Conservation (phyloP, 1,140 invertebrate species). For the Parapsyche elsis region DNA sequence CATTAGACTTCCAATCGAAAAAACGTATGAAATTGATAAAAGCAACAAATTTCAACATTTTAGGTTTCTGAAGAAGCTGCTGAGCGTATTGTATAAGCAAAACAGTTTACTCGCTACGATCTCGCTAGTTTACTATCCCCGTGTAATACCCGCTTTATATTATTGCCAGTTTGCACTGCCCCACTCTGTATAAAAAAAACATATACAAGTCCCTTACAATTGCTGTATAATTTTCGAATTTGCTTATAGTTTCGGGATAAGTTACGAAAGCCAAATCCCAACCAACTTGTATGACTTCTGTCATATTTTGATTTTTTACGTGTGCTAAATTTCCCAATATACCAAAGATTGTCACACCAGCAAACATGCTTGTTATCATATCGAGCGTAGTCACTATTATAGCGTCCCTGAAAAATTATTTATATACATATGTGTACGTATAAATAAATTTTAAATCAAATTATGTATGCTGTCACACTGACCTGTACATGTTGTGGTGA, state of each 20-base stretch:
- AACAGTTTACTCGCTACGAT: too few relatives aligned
- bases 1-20: too few relatives aligned
- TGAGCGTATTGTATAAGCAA: too few relatives aligned
- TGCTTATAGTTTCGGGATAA: conserved; percentile 89
- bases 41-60: too few relatives aligned
- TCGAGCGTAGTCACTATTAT: conserved; percentile 81
- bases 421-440: background rate
- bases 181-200: too few relatives aligned
- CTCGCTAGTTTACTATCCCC: too few relatives aligned
- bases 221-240: conserved; percentile 81
- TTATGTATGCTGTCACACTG: conserved; percentile 50
- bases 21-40: too few relatives aligned
- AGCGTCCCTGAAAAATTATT: conserved; percentile 68
- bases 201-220: conserved; percentile 61
- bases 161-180: too few relatives aligned
- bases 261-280: conserved; percentile 86
- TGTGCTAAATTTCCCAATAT: conserved; percentile 81
- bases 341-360: conserved; percentile 89
- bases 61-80: too few relatives aligned
- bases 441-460: background rate
- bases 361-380: conserved; percentile 83
- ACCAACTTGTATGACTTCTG: conserved; percentile 72
- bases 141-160: too few relatives aligned
- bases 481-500: conserved; percentile 83
- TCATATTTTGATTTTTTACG: conserved; percentile 68